A percentile compares a stretch with the other conserved stretches of the same genome.
Evolutionary conservation across 2,888 invertebrate species (phyloP).

Genomic region (Temnothorax ravouxi): DNA sequence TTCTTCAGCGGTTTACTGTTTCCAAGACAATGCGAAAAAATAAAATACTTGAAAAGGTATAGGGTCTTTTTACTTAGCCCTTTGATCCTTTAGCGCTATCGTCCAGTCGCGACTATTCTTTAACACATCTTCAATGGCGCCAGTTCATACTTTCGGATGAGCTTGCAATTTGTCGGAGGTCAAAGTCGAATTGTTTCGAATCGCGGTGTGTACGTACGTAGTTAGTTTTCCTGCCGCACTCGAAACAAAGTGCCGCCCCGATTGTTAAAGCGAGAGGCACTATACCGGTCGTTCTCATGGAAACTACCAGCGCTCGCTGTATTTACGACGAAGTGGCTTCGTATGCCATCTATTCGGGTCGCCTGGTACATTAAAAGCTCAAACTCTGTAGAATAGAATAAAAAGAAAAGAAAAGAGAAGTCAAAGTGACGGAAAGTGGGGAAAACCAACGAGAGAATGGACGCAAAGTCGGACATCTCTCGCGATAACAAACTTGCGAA

Average conservation of each 20-base stretch:
- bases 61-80: not conserved
- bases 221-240: constrained; percentile 37
- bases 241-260: constrained; percentile 43
- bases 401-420: constrained; percentile 46
- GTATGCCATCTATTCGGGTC: constrained; percentile 43
- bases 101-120: constrained; percentile 45
- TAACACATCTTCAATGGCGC: not conserved
- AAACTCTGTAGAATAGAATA: constrained; percentile 36
- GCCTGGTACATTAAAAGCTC: constrained; percentile 55
- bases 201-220: constrained; percentile 22
- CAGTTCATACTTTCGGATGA: not conserved
- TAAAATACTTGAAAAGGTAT: not conserved
- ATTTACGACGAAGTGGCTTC: constrained; percentile 51
- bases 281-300: constrained; percentile 45
- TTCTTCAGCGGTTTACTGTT: not conserved
- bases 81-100: not conserved
- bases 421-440: constrained; percentile 32
- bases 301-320: constrained; percentile 35
- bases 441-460: constrained; percentile 43
- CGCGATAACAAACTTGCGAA: constrained; percentile 45
- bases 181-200: constrained; percentile 45
- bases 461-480: constrained; percentile 32
- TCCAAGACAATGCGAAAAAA: not conserved
- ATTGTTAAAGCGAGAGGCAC: constrained; percentile 51
- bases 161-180: constrained; percentile 12